Conservation (phyloP, 2,113 vertebrate genomes). For the Strix aluco region DNA sequence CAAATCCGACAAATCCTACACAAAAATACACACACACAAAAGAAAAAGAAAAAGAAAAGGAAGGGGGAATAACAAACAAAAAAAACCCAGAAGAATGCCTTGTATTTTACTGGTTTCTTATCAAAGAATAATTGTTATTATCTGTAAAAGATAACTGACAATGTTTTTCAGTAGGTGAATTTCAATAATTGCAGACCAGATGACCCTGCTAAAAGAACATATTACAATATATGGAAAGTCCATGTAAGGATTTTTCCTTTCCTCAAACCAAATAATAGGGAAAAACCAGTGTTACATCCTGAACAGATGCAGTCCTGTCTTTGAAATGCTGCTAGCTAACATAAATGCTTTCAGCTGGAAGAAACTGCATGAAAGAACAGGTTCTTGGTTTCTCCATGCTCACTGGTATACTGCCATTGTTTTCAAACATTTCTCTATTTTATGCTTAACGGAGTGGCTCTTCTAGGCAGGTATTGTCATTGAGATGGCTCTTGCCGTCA, state of each 20-base stretch:
- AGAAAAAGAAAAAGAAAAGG: fast-evolving
- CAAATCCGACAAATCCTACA: background rate
- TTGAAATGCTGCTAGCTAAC: background rate
- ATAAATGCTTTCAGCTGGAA: background rate
- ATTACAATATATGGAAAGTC: background rate
- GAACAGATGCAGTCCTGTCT: background rate
- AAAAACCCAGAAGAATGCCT: background rate
- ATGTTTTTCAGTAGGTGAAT: background rate
- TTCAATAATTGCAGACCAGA: background rate
- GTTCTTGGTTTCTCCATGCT: background rate
- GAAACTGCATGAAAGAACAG: background rate
- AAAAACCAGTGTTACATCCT: background rate
- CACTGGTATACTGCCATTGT: background rate
- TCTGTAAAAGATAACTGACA: background rate
- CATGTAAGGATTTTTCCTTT: background rate
- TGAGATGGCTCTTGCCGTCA: background rate
- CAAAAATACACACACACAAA: background rate
- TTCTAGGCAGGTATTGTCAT: background rate
- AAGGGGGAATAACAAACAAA: background rate
- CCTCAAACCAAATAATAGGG: background rate
- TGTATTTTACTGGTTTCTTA: background rate
- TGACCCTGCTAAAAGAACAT: background rate
- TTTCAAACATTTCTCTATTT: background rate
- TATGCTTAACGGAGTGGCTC: background rate
- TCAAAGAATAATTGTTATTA: background rate